These are phyloP conservation scores for Drosophila ercepeae DNA, from an alignment of 1,140 invertebrate genomes.

Conservation along the genomic window DNA sequence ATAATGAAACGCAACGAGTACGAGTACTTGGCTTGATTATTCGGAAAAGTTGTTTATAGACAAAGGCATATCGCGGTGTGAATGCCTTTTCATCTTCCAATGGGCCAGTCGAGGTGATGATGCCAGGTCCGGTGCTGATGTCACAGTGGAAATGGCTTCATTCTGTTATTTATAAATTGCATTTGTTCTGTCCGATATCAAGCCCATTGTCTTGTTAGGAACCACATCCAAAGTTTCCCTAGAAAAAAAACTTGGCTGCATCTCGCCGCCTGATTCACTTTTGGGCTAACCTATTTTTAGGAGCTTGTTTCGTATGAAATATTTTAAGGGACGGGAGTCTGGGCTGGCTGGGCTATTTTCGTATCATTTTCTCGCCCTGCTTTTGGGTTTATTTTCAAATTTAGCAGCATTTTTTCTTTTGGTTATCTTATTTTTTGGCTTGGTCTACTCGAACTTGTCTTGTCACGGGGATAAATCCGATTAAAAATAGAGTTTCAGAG, in stretches of 20 bases:
- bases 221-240: conserved; percentile 14
- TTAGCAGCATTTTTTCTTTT: conserved; percentile 50
- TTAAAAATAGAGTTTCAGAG: conserved; percentile 70
- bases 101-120: conserved; percentile 20
- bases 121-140: conserved; percentile 64
- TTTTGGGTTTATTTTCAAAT: conserved; percentile 68
- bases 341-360: conserved; percentile 54
- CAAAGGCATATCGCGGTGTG: conserved; percentile 38
- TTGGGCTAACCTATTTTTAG: conserved; percentile 49
- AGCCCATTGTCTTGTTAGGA: conserved; percentile 46
- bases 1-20: conserved; percentile 25
- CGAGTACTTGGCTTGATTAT: conserved; percentile 9
- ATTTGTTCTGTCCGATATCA: conserved; percentile 44
- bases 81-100: conserved; percentile 34
- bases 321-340: conserved; percentile 44
- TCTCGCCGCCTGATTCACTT: conserved; percentile 37
- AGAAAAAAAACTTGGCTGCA: conserved; percentile 31
- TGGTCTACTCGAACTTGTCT: conserved; percentile 66
- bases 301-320: conserved; percentile 67
- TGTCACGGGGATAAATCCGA: conserved; percentile 59
- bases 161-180: conserved; percentile 73
- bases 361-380: conserved; percentile 60
- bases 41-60: conserved; percentile 59
- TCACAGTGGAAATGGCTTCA: conserved; percentile 73
- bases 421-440: conserved; percentile 4